Evolutionary conservation across 2,113 vertebrate genomes (phyloP).

Genomic region (Oryzias curvinotus): DNA sequence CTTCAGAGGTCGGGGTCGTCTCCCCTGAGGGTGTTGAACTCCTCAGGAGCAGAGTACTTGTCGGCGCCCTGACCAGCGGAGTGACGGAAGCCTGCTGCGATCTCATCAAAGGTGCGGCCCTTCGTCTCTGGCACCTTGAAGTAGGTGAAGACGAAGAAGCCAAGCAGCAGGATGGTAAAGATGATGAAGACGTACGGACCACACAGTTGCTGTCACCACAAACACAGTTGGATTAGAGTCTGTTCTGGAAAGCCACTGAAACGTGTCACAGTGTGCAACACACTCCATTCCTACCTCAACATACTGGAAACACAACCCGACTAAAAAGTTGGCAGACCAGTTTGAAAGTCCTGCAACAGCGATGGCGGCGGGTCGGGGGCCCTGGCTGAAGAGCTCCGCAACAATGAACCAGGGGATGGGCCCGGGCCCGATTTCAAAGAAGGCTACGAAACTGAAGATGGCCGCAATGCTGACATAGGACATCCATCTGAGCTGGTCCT

Average conservation of each 20-base stretch:
- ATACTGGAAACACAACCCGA: constrained; percentile 93
- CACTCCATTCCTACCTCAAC: constrained; percentile 77
- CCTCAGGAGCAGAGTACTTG: constrained; percentile 84
- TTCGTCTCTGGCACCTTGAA: constrained; percentile 94
- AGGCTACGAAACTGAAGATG: constrained; percentile 91
- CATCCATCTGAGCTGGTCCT: constrained; percentile 87
- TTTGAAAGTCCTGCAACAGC: constrained; percentile 90
- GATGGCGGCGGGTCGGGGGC: constrained; percentile 87
- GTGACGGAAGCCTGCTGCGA: constrained; percentile 87
- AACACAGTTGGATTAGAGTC: background rate
- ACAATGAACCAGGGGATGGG: constrained; percentile 95
- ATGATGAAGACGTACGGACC: constrained; percentile 94
- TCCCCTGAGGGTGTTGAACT: constrained; percentile 85
- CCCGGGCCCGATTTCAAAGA: constrained; percentile 92
- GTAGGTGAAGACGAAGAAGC: constrained; percentile 95
- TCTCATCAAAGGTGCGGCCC: constrained; percentile 91
- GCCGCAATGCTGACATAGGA: constrained; percentile 89
- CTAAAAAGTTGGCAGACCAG: constrained; percentile 93
- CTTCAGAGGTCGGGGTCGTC: constrained; percentile 78
- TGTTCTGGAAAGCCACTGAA: background rate
- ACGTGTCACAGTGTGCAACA: too few species aligned
- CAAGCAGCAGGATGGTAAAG: constrained; percentile 86
- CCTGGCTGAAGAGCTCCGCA: constrained; percentile 92
- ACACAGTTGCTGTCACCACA: constrained; percentile 80
- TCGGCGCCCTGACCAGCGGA: constrained; percentile 64